These are phyloP conservation scores for Drosophila pseudoananassae DNA, from an alignment of 1,140 invertebrate species.

Conservation along the genomic window DNA sequence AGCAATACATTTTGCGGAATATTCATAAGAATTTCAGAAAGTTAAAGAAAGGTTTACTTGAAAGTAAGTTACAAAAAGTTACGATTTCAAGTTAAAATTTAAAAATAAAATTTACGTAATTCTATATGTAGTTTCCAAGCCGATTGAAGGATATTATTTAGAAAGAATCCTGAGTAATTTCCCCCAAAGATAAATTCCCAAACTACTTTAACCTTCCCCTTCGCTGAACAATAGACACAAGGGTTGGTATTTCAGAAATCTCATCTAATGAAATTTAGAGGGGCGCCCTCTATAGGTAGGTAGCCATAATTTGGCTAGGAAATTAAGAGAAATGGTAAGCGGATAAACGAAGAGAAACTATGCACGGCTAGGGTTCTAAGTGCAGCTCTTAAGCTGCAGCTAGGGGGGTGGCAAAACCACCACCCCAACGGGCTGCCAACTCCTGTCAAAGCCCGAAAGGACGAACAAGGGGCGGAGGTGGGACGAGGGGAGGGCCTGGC, in stretches of 20 bases:
- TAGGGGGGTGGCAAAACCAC: conserved; percentile 25
- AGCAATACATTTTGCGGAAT: neutral
- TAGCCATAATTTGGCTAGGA: conserved; percentile 37
- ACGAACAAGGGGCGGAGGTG: neutral
- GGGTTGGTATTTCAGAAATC: neutral
- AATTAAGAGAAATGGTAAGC: conserved; percentile 41
- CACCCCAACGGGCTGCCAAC: conserved; percentile 57
- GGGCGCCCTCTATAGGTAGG: conserved; percentile 64
- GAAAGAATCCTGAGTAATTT: neutral
- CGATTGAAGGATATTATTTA: neutral
- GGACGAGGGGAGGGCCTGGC: neutral
- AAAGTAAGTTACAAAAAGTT: too few relatives aligned
- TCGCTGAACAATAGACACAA: conserved; percentile 2
- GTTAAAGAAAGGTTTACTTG: too few relatives aligned
- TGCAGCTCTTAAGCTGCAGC: conserved; percentile 44
- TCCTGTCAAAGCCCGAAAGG: conserved; percentile 23
- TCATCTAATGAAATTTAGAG: neutral
- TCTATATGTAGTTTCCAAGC: too few relatives aligned
- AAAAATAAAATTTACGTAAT: too few relatives aligned
- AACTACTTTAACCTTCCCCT: conserved; percentile 15
- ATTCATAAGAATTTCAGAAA: too few relatives aligned
- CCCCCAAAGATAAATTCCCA: conserved; percentile 30
- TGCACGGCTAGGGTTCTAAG: conserved; percentile 36
- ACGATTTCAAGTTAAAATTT: too few relatives aligned
- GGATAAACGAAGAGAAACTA: conserved; percentile 77